phyloP scores from a whole-genome alignment of 2,888 invertebrate species.

The Drosophila falleni region DNA sequence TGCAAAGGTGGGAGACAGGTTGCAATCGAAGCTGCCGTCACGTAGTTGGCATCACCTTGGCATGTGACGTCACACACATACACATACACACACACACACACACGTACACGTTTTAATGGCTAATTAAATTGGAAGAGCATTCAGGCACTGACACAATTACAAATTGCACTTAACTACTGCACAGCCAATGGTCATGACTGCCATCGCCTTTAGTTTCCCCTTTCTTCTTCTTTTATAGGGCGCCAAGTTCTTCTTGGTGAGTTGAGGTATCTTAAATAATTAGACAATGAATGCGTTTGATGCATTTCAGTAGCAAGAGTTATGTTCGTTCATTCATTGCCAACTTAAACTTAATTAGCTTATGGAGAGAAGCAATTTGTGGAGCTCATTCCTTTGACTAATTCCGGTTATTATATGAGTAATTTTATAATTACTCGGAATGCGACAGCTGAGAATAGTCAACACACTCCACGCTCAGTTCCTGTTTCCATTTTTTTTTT shows the following conservation, averaged over 20 bases:
- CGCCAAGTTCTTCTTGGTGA: constrained; percentile 44
- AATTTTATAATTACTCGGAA: constrained; percentile 44
- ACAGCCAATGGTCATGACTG: constrained; percentile 43
- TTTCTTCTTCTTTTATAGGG: constrained; percentile 25
- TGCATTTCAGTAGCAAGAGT: constrained; percentile 34
- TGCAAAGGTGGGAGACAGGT: constrained; percentile 1
- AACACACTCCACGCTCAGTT: neutral
- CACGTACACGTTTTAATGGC: constrained; percentile 67
- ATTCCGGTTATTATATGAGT: constrained; percentile 49
- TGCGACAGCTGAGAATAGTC: constrained; percentile 5
- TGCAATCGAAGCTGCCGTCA: constrained; percentile 49
- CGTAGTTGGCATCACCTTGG: constrained; percentile 60
- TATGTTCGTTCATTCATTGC: constrained; percentile 18
- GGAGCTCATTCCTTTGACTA: constrained; percentile 39
- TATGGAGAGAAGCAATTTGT: constrained; percentile 25
- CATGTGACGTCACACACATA: constrained; percentile 73
- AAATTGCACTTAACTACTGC: constrained; percentile 76
- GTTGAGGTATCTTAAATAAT: constrained; percentile 48
- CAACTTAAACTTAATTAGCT: constrained; percentile 47
- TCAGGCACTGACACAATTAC: constrained; percentile 76
- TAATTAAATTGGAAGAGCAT: constrained; percentile 75
- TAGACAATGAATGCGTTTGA: constrained; percentile 58
- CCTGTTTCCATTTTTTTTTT: neutral
- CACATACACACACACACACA: constrained; percentile 22
- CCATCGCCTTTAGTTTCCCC: neutral